Evolutionary conservation across 2,113 vertebrate genomes (phyloP), one percentile per base, ranked within the genome.

Genomic region (Lamprologus sp.): DNA sequence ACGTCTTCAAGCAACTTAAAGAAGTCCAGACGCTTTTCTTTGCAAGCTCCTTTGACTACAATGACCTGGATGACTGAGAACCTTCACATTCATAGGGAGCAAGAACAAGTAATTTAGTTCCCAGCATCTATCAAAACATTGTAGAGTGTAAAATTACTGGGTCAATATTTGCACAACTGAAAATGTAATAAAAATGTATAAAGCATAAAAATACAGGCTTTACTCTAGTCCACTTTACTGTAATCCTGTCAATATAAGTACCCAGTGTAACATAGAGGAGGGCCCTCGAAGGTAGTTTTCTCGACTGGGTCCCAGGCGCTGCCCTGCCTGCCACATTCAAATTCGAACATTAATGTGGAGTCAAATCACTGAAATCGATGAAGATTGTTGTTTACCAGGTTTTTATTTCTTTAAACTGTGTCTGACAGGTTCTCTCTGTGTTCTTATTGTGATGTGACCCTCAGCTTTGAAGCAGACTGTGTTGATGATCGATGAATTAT

Each of bases 361-460:
- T 77, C 23, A 82, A 77, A 47, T 21, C 19, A 84, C 10, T 42
- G 17, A 65, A 35, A 54, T 37, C 10, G 13, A 47, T n/a, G 26
- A 33, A 0, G 26, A 51, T 6, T 21, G 56, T 86, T 75, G 26
- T 90, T 68, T 70, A 42, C 19, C 17, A 51, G 7, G 9, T 47
- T 19, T 92, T 93, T 92, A 92, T 92, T 92, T 23, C 12, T 80
- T 84, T 26, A 58, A 80, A 83, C 65, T 9, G 28, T 83, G 40
- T 82, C 45, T 51, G n/a, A 56, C 21, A 88, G 23, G 40, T 37
- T 88, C 58, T 54, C 82, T 73, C 42, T 35, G 75, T 7, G 4
- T 84, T 82, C 5, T 73, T 87, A 17, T 54, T 82, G 9, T 26
- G 10, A 82, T n/a, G 45, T 31, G 26, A 77, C 73, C 26, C 45